Evolutionary conservation across 2,113 vertebrate genomes (phyloP).

Genomic region (Acrocephalus arundinaceus): DNA sequence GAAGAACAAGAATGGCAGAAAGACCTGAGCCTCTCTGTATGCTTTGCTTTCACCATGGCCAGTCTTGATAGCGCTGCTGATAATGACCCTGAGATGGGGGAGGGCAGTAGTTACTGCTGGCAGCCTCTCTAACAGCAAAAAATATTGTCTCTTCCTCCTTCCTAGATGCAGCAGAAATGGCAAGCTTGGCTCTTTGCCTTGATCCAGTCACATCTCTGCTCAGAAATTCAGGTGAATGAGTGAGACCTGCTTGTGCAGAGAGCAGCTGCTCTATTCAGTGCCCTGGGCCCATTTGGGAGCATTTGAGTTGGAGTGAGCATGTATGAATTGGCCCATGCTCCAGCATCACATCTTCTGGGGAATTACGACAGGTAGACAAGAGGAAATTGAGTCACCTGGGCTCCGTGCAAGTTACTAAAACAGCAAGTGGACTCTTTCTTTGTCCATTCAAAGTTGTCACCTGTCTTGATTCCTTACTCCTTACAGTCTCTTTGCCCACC

Average conservation of each 20-base stretch:
- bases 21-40: neutral
- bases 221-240: slow-evolving; percentile 10
- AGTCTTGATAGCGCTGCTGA: neutral
- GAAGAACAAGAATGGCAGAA: neutral
- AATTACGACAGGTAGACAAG: neutral
- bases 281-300: neutral
- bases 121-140: neutral
- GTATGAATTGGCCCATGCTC: neutral
- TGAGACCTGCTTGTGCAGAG: neutral
- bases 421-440: neutral
- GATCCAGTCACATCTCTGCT: neutral
- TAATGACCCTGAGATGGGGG: neutral
- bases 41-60: neutral
- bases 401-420: neutral
- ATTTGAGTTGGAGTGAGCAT: neutral
- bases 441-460: neutral
- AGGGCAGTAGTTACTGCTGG: neutral
- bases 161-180: neutral
- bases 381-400: neutral
- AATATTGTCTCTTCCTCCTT: neutral
- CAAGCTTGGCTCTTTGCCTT: slow-evolving; percentile 29
- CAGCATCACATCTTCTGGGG: neutral
- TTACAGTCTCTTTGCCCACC: neutral
- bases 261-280: neutral
- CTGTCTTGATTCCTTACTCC: neutral